Evolutionary conservation across 2,113 vertebrate species (phyloP).

Genomic region (Tylochromis polylepis): DNA sequence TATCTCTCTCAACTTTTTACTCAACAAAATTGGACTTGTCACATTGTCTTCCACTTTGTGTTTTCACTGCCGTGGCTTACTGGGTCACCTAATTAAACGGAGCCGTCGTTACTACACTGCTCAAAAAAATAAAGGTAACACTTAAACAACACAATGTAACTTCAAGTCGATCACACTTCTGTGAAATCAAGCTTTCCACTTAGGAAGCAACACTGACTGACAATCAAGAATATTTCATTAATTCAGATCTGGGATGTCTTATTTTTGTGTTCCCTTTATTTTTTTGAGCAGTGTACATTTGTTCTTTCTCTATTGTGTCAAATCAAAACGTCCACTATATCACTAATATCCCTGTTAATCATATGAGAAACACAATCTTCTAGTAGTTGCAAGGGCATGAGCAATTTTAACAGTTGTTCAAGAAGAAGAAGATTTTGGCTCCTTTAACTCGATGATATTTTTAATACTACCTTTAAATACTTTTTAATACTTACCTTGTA

Average conservation of each 20-base stretch:
- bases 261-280: no score
- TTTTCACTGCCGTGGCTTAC: neutral
- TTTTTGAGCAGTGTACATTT: no score
- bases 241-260: no score
- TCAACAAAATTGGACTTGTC: neutral
- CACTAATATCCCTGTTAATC: neutral
- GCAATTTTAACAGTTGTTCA: neutral
- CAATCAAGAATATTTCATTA: no score
- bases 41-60: neutral
- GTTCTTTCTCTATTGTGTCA: neutral
- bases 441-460: neutral
- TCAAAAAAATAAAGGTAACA: no score
- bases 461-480: neutral
- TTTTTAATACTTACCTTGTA: neutral
- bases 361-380: neutral
- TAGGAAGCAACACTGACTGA: no score
- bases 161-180: no score
- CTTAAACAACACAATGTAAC: no score
- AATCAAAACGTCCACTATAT: neutral
- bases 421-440: neutral
- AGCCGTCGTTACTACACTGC: fast-evolving
- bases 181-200: no score
- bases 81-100: neutral
- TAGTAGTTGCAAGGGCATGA: neutral
- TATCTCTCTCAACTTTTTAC: neutral